These are phyloP conservation scores for Carettochelys insculpta DNA, from an alignment of 2,113 vertebrate species.

Conservation along the genomic window DNA sequence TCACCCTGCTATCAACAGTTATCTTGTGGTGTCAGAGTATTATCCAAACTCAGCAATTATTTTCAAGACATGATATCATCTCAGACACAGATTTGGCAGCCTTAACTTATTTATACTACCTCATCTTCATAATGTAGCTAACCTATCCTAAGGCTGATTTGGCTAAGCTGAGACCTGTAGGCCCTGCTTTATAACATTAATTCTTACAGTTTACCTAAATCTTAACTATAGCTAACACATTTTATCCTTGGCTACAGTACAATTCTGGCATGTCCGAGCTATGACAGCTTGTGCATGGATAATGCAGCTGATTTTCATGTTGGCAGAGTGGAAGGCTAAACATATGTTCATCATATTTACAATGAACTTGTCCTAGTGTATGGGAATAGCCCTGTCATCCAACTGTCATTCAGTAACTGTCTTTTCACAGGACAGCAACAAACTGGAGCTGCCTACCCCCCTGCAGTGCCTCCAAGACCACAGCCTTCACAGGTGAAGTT, in stretches of 20 bases:
- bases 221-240: not conserved
- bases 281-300: not conserved
- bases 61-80: not conserved
- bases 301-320: not conserved
- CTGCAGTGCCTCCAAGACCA: slow-evolving; percentile 96
- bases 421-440: slow-evolving; percentile 83
- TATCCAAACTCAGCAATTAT: not conserved
- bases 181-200: not conserved
- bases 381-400: not conserved
- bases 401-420: not conserved
- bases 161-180: not conserved
- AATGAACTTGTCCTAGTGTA: not conserved
- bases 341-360: not conserved
- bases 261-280: not conserved
- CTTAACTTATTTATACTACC: not conserved
- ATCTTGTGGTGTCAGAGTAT: not conserved
- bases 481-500: slow-evolving; percentile 89
- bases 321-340: not conserved
- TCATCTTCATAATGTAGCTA: not conserved
- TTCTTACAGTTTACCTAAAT: not conserved
- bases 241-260: not conserved
- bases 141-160: not conserved
- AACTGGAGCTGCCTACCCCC: slow-evolving; percentile 87
- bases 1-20: not conserved
- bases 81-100: not conserved